Base-by-base conservation (phyloP, 2,113 vertebrate genomes). In the Dasyprocta punctata region DNA sequence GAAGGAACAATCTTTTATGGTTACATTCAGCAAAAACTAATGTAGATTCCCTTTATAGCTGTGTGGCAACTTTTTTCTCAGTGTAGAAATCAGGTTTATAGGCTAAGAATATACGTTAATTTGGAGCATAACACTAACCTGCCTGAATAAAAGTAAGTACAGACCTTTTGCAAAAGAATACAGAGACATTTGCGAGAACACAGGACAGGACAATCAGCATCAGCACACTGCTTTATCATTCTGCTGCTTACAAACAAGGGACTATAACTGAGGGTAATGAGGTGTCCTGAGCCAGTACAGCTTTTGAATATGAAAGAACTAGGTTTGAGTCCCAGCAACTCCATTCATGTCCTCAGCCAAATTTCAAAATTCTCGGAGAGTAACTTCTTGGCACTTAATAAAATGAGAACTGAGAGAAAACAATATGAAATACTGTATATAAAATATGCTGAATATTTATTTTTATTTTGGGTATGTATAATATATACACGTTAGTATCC, bases 61-160 rank as follows among this genome's bases (percentile, higher is more conserved):
- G 63, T 5, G 14, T 28, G 11, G 49, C 52, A 89, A 69, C 41
- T 90, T 90, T 47, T 77, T 92, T 33, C 61, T 90, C 26, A 60
- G 58, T 63, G 60, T 56, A 92, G 75, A 97, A 97, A 97, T 92
- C 78, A 94, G 96, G 97, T 97, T 96, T 96, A 65, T 95, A 97
- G 97, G 93, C 71, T 97, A 96, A 67, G 86, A 90, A 97, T 90
- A 80, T 78, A 96, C 89, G 92, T 65, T 97, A 95, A 84, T 56
- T 73, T 82, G 85, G 49, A 95, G 26, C 33, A 63, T 67, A 92
- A 71, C 44, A 87, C 81, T 93, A 82, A 85, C 56, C 9, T 82
- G 54, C 67, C 83, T 80, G 54, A 96, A 92, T 84, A 2, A 24
- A 96, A 96, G 82, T 75, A 58, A 91, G 77, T 80, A 78, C 47